Evolutionary conservation across 2,797 vertebrate genomes (phyloP), one percentile per base, ranked within the genome.

Genomic region (Anomalospiza imberbis): DNA sequence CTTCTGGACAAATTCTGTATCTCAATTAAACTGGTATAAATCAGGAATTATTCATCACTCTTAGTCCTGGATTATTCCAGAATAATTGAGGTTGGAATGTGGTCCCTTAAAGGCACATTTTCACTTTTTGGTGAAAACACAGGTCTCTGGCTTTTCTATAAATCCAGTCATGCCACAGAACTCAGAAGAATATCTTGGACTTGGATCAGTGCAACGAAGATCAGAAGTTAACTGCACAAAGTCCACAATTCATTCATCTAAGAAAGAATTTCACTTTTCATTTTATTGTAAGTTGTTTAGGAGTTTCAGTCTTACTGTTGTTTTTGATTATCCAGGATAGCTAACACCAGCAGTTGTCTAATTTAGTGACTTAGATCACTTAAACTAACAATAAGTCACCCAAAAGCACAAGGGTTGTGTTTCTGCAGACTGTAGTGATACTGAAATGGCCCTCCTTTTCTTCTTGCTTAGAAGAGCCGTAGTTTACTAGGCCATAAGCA

Each of bases 371-470:
- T 96, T 94, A 62, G 85, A 94, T 95, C 89, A 93, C 91, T 89
- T 86, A 95, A 93, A 85, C 85, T 89, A 97, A 95, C 68, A 93
- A 47, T 77, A 94, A 98, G 96, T 97, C 95, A 97, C 97, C 75
- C 71, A 96, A 97, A 98, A 98, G 98, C 98, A 98, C 98, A 98
- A 98, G 95, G 83, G 73, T 96, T 94, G 85, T 97, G 96, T 97
- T 98, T 97, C 96, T 96, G 95, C 88, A 58, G 57, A 85, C 91
- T 76, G 83, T 95, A 96, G 90, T 96, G 95, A 92, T 95, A 96
- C 93, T 72, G 82, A 91, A 92, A 95, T 96, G 93, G 88, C 93
- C 75, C 89, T 96, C 91, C 80, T 94, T 92, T 89, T 93, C 90
- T 91, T 95, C 89, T 93, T 76, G 77, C 79, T 95, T 82, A 88